Base-by-base conservation (phyloP, 2,113 vertebrate species). In the Gasterosteus aculeatus region DNA sequence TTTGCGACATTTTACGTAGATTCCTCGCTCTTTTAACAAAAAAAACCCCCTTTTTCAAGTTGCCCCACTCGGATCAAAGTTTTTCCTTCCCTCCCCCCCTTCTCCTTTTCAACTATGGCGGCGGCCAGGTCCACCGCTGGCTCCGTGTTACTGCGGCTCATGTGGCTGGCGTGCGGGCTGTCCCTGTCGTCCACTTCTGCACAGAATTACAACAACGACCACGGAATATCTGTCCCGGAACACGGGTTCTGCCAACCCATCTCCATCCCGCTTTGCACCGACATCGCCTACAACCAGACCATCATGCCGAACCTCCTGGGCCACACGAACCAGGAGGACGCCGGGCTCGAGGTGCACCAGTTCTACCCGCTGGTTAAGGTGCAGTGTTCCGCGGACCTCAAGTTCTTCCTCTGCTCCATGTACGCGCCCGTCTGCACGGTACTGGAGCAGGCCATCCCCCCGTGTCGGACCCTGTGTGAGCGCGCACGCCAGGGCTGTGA, bases 361-460 rank as follows among this genome's bases (percentile, higher is more conserved):
- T 97, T 97, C 89, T 97, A 97, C 90, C 96, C 96, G 0, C 93
- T 97, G 64, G 96, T 97, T 0, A 97, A 97, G 87, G 96, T 97
- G 76, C 96, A 97, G 83, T 97, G 96, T 65, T 96, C 96, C 0
- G 89, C 95, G 0, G 96, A 97, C 58, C 92, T 97, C 1, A 96
- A 96, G 90, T 97, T 97, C 89, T 97, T 97, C 83, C 89, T 97
- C 0, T 97, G 96, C 89, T 97, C 96, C 82, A 97, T 97, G 96
- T 97, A 97, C 78, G 96, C 96, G 0, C 96, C 96, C 1, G 96
- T 97, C 7, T 97, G 96, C 86, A 97, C 96, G 0, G 96, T 97
- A 39, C 92, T 97, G 60, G 96, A 97, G 85, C 95, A 96, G 87
- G 96, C 96, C 66, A 97, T 97, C 81, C 96, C 96, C 1, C 96